These are phyloP conservation scores for Papilio dardanus DNA, from an alignment of 1,140 invertebrate species.

Conservation along the genomic window DNA sequence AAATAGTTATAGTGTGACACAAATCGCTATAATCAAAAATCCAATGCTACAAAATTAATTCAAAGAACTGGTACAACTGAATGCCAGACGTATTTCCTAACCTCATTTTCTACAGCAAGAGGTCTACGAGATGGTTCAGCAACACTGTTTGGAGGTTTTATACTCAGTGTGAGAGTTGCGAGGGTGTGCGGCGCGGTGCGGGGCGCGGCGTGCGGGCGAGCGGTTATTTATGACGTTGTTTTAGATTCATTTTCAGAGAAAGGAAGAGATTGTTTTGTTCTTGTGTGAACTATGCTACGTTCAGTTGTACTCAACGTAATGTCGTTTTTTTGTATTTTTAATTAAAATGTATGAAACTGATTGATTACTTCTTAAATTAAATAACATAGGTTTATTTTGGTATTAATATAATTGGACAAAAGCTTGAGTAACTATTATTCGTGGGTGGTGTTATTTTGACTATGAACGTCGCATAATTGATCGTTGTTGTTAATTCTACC, in stretches of 20 bases:
- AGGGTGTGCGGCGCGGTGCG: background rate
- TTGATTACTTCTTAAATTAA: background rate
- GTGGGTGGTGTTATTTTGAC: too few species aligned
- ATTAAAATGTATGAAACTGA: background rate
- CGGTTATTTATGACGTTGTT: slow-evolving; percentile 53
- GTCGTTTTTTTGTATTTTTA: too few species aligned
- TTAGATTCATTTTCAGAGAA: slow-evolving; percentile 49
- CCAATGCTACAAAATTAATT: background rate
- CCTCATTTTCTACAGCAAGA: background rate
- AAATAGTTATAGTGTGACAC: background rate
- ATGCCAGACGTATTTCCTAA: background rate
- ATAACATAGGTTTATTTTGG: background rate
- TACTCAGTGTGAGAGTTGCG: background rate
- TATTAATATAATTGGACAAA: background rate
- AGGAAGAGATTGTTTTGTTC: slow-evolving; percentile 41
- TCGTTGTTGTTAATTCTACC: too few species aligned
- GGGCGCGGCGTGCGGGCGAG: slow-evolving; percentile 6
- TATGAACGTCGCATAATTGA: too few species aligned
- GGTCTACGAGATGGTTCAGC: background rate
- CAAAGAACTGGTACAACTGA: background rate
- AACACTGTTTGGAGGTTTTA: slow-evolving; percentile 24
- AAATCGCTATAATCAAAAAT: slow-evolving; percentile 1
- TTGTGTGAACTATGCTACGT: slow-evolving; percentile 33
- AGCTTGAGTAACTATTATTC: too few species aligned
- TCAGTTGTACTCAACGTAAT: background rate